Evolutionary conservation across 2,113 vertebrate genomes (phyloP).

Genomic region (Hippoglossus stenolepis): DNA sequence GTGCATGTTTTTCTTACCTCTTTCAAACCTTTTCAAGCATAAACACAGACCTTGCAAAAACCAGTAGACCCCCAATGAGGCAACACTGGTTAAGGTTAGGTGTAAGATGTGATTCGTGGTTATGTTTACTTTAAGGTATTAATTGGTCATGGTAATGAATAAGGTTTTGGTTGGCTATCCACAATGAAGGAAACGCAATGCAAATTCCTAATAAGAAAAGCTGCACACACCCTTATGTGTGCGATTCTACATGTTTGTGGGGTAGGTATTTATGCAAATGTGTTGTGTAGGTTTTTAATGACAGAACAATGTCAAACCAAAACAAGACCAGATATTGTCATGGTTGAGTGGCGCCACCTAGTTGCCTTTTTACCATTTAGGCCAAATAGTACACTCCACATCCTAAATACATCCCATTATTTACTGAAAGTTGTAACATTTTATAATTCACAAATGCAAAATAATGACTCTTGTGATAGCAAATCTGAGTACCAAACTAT

Average conservation of each 20-base stretch:
- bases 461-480: background rate
- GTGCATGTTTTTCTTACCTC: too few relatives aligned
- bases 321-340: background rate
- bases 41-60: too few relatives aligned
- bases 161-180: too few relatives aligned
- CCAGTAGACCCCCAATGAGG: too few relatives aligned
- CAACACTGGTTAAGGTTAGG: too few relatives aligned
- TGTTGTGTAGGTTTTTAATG: background rate
- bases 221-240: too few relatives aligned
- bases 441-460: background rate
- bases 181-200: too few relatives aligned
- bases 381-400: background rate
- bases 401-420: background rate
- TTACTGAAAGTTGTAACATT: background rate
- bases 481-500: slow-evolving; percentile 87
- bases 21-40: too few relatives aligned
- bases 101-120: too few relatives aligned
- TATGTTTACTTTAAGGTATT: too few relatives aligned
- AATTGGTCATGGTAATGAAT: too few relatives aligned
- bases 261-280: background rate
- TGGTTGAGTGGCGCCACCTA: slow-evolving; percentile 57
- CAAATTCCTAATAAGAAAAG: too few relatives aligned
- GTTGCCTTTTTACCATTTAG: background rate
- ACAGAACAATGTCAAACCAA: background rate
- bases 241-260: background rate